A percentile compares a stretch with the other conserved stretches of the same genome.
phyloP scores from a whole-genome alignment of 2,113 vertebrate genomes.

The Sula dactylatra region DNA sequence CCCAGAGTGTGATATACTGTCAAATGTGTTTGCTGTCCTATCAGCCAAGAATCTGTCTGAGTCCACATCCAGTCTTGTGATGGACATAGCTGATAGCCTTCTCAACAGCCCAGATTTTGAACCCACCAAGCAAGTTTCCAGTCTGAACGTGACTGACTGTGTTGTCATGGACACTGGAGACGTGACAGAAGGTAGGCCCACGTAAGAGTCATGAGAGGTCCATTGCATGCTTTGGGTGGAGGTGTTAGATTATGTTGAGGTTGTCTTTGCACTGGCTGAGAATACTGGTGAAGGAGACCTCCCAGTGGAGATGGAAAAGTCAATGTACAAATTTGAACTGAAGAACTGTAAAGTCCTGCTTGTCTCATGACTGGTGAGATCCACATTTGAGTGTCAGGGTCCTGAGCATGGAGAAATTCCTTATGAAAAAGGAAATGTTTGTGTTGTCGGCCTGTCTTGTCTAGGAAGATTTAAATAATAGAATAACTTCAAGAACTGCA shows the following conservation, averaged over 20 bases:
- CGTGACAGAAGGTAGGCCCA: conserved; percentile 70
- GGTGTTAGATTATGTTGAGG: neutral
- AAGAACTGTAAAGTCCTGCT: neutral
- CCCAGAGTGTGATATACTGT: conserved; percentile 83
- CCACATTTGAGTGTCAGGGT: neutral
- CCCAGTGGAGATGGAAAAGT: neutral
- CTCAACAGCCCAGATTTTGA: conserved; percentile 85
- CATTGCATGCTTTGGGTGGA: neutral
- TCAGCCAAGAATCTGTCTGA: conserved; percentile 85
- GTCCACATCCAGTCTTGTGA: conserved; percentile 78
- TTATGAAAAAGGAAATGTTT: neutral
- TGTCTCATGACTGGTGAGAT: neutral
- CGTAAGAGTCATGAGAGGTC: neutral
- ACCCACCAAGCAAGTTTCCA: conserved; percentile 70
- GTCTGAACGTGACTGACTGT: conserved; percentile 76
- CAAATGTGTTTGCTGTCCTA: conserved; percentile 88
- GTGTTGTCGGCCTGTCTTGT: neutral
- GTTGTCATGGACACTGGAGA: conserved; percentile 35
- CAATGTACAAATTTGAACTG: neutral
- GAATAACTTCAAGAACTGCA: neutral
- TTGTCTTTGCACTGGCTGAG: neutral
- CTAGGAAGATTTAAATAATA: neutral
- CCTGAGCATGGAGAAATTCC: neutral
- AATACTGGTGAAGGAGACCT: neutral
- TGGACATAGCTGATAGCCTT: conserved; percentile 88